Evolutionary conservation across 2,113 vertebrate species (phyloP).

Genomic region (Melierax canorus): DNA sequence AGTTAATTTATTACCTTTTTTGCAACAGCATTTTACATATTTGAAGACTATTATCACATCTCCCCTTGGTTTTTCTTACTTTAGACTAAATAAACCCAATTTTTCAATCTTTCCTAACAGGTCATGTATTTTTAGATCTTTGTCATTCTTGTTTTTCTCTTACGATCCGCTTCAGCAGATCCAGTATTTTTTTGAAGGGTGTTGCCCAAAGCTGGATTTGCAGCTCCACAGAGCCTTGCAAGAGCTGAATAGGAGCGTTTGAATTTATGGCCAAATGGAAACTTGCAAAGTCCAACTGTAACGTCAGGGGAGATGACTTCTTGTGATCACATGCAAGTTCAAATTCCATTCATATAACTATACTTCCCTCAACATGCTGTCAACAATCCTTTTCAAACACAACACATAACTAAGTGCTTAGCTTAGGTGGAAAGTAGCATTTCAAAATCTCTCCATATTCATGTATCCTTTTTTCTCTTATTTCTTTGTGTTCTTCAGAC

Average conservation of each 20-base stretch:
- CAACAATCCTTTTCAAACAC: background rate
- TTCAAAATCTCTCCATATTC: background rate
- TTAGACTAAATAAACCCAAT: background rate
- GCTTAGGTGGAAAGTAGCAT: background rate
- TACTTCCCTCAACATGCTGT: background rate
- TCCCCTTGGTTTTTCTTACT: background rate
- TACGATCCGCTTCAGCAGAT: background rate
- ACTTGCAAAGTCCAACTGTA: background rate
- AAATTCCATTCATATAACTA: background rate
- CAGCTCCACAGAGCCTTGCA: background rate
- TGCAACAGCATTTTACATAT: background rate
- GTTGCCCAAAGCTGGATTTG: background rate
- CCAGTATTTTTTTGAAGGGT: background rate
- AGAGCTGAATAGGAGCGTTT: background rate
- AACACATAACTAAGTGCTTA: background rate
- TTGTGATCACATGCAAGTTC: conserved; percentile 15
- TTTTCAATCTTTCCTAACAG: background rate
- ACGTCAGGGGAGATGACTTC: background rate
- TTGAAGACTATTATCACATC: background rate
- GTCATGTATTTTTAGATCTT: background rate
- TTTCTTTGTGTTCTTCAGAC: background rate
- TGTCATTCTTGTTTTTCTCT: background rate
- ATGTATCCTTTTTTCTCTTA: background rate
- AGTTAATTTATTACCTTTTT: background rate
- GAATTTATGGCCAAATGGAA: background rate